Base-by-base conservation (phyloP, 2,113 vertebrate genomes). In the Larimichthys polyactis region DNA sequence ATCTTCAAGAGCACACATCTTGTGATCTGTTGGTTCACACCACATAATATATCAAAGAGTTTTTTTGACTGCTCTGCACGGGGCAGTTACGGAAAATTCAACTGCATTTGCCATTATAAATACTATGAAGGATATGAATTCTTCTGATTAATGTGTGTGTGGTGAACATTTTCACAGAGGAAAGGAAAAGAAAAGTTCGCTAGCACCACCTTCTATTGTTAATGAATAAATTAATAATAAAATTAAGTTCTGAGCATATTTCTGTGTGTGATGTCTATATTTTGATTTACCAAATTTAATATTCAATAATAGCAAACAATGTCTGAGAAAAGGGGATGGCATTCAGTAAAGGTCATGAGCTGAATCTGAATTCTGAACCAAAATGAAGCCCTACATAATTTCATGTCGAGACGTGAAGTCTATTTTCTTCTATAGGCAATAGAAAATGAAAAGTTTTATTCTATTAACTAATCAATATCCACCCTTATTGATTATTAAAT, bases 311-410 rank as follows among this genome's bases (percentile, higher is more conserved):
- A 69, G 29, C 29, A 62, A 62, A 62, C 8, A 27, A 11, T 49
- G 49, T 36, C 27, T 51, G 12, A 20, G 22, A 60, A 60, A 27
- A 52, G 46, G 15, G 5, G 46, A 1, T 46, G 71, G 63, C 71
- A 70, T 70, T 81, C 72, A 70, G 11, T 1, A 64, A 69, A 83
- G 62, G 46, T 78, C 62, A 67, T 19, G 6, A 58, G 48, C 36
- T 55, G 72, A 49, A 63, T 36, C n/a, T 46, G 48, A 75, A 48
- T 69, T 19, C n/a, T 29, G 1, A 54, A 75, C 12, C 57, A 24
- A 40, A 17, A 40, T 15, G 16, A 54, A 19, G 9, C 32, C 36
- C 2, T 4, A 16, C 7, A 52, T 27, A 36, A 11, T 63, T 36
- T 36, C 2, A 52, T 32, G 11, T 32, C 2, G 43, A 66, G 22